Conservation (phyloP, 1,140 invertebrate species). For the Gryllus bimaculatus region DNA sequence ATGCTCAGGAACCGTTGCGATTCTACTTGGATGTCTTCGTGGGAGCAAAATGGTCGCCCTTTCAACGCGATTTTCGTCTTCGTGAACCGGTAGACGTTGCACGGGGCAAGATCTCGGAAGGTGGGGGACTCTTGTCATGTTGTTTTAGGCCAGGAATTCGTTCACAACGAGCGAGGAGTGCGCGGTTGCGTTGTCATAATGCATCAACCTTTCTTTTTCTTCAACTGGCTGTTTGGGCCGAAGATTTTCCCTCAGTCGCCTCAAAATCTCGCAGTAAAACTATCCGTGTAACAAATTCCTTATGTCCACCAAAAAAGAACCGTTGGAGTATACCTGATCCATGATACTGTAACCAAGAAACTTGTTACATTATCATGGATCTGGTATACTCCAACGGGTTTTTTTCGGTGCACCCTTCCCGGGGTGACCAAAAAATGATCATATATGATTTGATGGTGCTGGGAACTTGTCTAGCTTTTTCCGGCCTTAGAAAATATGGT, state of each 20-base stretch:
- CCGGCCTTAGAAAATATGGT: too few species aligned
- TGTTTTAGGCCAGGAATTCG: background rate
- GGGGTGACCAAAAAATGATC: background rate
- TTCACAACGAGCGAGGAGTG: background rate
- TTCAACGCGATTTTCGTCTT: background rate
- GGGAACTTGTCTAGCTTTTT: background rate
- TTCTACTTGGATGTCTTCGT: background rate
- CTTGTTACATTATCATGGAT: too few species aligned
- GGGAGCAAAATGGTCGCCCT: background rate
- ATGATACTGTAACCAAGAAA: too few species aligned
- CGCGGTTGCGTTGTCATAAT: too few species aligned
- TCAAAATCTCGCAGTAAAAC: background rate
- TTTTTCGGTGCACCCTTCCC: background rate
- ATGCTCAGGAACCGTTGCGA: too few species aligned
- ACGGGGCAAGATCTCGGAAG: background rate
- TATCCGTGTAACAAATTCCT: background rate
- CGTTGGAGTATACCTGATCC: too few species aligned
- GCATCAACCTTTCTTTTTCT: too few species aligned
- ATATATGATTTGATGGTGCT: background rate
- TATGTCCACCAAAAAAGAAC: too few species aligned
- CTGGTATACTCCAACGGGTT: too few species aligned
- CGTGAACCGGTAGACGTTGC: background rate
- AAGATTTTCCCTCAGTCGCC: background rate
- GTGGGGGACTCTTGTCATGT: background rate
- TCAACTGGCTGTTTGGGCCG: too few species aligned